Evolutionary conservation across 1,140 invertebrate species (phyloP), one percentile per base, ranked within the genome.

Genomic region (Orius laevigatus): DNA sequence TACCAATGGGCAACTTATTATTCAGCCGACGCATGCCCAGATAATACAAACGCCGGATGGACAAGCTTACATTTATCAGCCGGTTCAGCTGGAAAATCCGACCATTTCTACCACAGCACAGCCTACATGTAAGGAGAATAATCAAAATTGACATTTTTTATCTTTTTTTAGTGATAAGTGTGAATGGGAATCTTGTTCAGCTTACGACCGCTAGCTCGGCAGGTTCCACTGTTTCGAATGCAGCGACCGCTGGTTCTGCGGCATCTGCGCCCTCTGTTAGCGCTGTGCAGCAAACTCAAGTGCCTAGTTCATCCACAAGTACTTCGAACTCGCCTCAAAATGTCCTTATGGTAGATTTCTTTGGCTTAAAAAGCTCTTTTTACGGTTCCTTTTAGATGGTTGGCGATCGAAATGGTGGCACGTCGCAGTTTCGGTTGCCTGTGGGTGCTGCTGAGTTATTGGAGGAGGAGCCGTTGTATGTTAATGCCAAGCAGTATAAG

Each of bases 401-500:
- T 9, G 34, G 18, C 14, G 12, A 36, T 6, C 34, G 33, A 14
- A 33, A 16, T 32, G 54, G 44, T 52, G 41, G 40, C 9, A 39
- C 40, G 19, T 57, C 58, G 32, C 74, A 74, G 55, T 72, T 75
- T 43, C 64, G 78, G 57, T 72, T 82, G 47, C 79, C 73, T 49
- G 31, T 20, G 3, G 67, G 55, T 53, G 38, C 45, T 6, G 73
- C 78, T 1, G 85, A 85, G 63, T 69, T 88, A 48, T 70, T 89
- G 11, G 85, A 91, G 65, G 89, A 94, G 62, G 89, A 95, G 60
- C 88, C 91, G 1, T 64, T 98, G 5, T 98, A 97, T 66, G 95
- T 98, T 0, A 98, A 98, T 72, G 92, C 92, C n/a, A 93, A 94
- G 62, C 95, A 98, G 61, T 95, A 95, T 64, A 84, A 89, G 59